Conservation (phyloP, 1,140 invertebrate species). For the Lasaia peninsularis region DNA sequence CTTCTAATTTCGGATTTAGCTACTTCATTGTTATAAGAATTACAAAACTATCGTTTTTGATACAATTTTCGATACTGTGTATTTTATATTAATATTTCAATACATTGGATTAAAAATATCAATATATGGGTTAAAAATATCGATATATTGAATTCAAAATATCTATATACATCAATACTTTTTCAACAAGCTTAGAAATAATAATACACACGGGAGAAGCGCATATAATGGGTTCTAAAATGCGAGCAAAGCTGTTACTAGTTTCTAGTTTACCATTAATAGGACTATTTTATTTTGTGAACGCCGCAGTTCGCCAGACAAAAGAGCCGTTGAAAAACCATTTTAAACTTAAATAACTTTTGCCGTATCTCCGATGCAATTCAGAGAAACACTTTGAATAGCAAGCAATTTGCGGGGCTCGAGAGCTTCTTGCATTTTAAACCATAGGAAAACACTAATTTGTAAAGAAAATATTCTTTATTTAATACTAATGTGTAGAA, state of each 20-base stretch:
- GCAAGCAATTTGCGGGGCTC: conserved; percentile 5
- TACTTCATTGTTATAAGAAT: too few species aligned
- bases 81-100: too few species aligned
- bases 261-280: not conserved
- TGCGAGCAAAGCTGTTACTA: too few species aligned
- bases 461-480: not conserved
- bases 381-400: conserved; percentile 3
- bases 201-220: not conserved
- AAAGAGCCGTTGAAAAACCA: conserved; percentile 1
- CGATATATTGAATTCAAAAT: too few species aligned
- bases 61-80: too few species aligned
- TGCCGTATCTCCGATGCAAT: not conserved
- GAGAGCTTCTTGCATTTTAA: not conserved
- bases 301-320: not conserved
- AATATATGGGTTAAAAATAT: too few species aligned
- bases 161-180: too few species aligned
- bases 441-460: not conserved
- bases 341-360: conserved; percentile 12
- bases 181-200: not conserved
- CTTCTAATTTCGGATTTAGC: too few species aligned
- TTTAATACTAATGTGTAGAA: not conserved
- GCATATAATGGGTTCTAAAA: too few species aligned
- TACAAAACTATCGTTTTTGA: too few species aligned
- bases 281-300: not conserved
- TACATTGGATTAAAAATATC: too few species aligned